Conservation (phyloP, 2,113 vertebrate genomes). For the Brachirus orientalis region DNA sequence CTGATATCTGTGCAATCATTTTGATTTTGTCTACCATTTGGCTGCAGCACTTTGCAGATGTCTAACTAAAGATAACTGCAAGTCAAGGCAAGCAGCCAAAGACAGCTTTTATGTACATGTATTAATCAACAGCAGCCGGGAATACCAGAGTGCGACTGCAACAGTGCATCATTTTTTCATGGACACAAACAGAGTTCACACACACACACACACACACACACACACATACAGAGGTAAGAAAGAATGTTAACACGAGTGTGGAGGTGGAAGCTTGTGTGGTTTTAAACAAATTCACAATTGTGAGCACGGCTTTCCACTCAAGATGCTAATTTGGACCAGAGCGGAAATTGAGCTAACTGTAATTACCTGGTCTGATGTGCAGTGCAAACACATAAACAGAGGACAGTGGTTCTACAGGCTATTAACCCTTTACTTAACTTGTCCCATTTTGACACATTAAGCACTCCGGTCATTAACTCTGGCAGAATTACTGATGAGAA, state of each 20-base stretch:
- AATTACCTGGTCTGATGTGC: conserved; percentile 60
- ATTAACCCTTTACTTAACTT: conserved; percentile 46
- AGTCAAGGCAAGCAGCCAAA: too few species aligned
- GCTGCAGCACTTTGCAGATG: not conserved
- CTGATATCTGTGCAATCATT: not conserved
- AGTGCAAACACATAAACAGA: conserved; percentile 48
- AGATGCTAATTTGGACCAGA: conserved; percentile 57
- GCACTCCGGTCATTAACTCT: too few species aligned
- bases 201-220: not conserved
- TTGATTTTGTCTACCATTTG: not conserved
- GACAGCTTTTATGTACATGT: not conserved
- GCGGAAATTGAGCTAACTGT: conserved; percentile 52
- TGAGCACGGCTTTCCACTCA: conserved; percentile 56
- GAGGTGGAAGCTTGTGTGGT: conserved; percentile 9
- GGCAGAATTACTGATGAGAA: not conserved
- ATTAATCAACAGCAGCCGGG: not conserved
- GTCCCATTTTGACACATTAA: conserved; percentile 2
- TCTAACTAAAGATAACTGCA: too few species aligned
- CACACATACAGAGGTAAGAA: not conserved
- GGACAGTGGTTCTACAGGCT: conserved; percentile 9
- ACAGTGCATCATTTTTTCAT: conserved; percentile 3
- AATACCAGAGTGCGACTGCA: not conserved
- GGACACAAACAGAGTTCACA: conserved; percentile 20
- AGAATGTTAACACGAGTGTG: conserved; percentile 33
- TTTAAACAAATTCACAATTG: conserved; percentile 32